These are phyloP conservation scores for Eretmochelys imbricata DNA, from an alignment of 2,113 vertebrate genomes.

Conservation along the genomic window DNA sequence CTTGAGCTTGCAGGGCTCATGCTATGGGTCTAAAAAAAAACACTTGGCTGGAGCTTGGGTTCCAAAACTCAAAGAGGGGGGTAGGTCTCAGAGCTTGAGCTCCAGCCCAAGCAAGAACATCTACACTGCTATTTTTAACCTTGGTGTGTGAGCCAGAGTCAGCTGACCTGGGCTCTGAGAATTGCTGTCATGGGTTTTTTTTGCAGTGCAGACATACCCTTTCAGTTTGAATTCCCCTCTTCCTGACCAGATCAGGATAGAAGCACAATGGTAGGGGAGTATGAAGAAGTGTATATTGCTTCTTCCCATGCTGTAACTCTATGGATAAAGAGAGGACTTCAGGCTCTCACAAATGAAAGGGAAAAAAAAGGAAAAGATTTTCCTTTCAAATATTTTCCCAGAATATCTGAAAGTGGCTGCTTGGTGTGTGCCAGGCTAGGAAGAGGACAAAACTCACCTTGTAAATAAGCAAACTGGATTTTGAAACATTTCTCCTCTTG, in stretches of 20 bases:
- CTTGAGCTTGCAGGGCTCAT: too few relatives aligned
- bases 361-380: neutral
- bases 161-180: too few relatives aligned
- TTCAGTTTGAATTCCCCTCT: neutral
- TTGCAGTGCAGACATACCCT: too few relatives aligned
- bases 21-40: too few relatives aligned
- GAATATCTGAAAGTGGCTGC: neutral
- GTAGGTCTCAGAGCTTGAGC: too few relatives aligned
- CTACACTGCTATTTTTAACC: too few relatives aligned
- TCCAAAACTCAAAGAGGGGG: too few relatives aligned
- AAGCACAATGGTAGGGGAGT: neutral
- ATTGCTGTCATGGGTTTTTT: too few relatives aligned
- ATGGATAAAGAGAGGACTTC: neutral
- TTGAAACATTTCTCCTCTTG: neutral
- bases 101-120: too few relatives aligned
- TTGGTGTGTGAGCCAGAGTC: too few relatives aligned
- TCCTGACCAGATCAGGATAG: neutral
- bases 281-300: neutral
- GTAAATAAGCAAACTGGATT: neutral
- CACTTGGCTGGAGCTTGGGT: too few relatives aligned
- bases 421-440: neutral
- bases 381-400: neutral
- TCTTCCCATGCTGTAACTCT: neutral
- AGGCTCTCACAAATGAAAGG: neutral
- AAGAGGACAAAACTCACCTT: neutral